phyloP scores from a whole-genome alignment of 2,797 vertebrate genomes.

The Trachurus trachurus region DNA sequence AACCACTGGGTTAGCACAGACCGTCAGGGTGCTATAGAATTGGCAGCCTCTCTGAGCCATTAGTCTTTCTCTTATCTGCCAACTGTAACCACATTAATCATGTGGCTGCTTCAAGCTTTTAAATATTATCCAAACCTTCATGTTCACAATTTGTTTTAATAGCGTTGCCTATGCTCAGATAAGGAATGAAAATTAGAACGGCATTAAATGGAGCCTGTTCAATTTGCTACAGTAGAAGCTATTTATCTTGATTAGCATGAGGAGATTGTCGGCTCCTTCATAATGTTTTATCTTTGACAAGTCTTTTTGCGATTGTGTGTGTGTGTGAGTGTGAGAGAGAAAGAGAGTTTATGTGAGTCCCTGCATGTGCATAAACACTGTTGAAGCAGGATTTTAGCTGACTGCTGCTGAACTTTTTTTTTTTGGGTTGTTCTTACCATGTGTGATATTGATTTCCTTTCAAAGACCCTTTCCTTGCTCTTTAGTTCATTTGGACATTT shows the following conservation, averaged over 20 bases:
- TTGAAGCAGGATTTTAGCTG: slow-evolving; percentile 24
- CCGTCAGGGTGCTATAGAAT: slow-evolving; percentile 22
- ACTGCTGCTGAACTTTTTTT: slow-evolving; percentile 59
- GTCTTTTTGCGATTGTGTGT: slow-evolving; percentile 18
- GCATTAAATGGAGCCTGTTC: slow-evolving; percentile 59
- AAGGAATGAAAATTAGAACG: slow-evolving; percentile 61
- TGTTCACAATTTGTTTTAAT: slow-evolving; percentile 64
- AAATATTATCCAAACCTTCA: slow-evolving; percentile 64
- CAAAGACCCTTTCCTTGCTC: slow-evolving; percentile 55
- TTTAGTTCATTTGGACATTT: slow-evolving; percentile 75
- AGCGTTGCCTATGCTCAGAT: slow-evolving; percentile 46
- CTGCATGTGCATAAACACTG: slow-evolving; percentile 36
- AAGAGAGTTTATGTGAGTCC: slow-evolving; percentile 6
- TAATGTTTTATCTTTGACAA: slow-evolving; percentile 45
- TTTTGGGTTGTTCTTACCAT: slow-evolving; percentile 23
- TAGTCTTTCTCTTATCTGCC: slow-evolving; percentile 64
- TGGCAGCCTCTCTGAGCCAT: slow-evolving; percentile 41
- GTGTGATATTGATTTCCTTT: slow-evolving; percentile 66
- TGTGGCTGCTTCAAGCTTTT: slow-evolving; percentile 59
- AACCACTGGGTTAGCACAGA: background rate
- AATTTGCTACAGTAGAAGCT: slow-evolving; percentile 59
- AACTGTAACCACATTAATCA: slow-evolving; percentile 63
- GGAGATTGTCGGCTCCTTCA: slow-evolving; percentile 47
- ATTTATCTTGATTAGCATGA: slow-evolving; percentile 68
- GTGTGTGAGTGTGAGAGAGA: background rate